Evolutionary conservation across 30 jellyfish, hydroid and myxozoan species (phyloP).

Genomic region (Aurelia sp.): DNA sequence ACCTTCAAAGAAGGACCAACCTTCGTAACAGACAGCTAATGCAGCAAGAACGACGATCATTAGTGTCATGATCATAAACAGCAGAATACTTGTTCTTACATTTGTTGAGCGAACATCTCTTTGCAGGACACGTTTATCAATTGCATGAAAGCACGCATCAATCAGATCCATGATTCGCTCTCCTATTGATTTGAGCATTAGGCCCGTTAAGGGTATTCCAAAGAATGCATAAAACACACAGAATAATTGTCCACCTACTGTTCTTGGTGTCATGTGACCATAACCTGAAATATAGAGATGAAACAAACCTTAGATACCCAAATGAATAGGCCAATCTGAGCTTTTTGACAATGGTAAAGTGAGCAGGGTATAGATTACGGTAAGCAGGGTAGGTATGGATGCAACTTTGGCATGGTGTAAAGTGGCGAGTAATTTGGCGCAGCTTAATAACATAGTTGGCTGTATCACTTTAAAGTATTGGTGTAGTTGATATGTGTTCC

Average conservation of each 20-base stretch:
- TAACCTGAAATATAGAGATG: conserved; percentile 45
- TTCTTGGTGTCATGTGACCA: conserved; percentile 92
- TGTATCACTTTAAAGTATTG: too few relatives aligned
- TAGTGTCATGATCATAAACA: conserved; percentile 64
- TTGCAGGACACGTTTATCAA: conserved; percentile 44
- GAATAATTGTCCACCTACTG: conserved; percentile 89
- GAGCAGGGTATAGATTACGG: too few relatives aligned
- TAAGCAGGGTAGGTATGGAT: too few relatives aligned
- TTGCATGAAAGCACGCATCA: conserved; percentile 62
- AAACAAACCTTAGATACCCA: not conserved
- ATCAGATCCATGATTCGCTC: conserved; percentile 83
- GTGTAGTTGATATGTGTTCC: too few relatives aligned
- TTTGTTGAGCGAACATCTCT: conserved; percentile 78
- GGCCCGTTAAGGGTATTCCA: conserved; percentile 95
- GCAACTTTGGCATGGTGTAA: too few relatives aligned
- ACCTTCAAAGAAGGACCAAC: conserved; percentile 96
- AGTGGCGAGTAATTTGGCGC: too few relatives aligned
- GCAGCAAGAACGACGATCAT: conserved; percentile 80
- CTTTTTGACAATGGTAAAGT: too few relatives aligned
- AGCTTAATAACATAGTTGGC: too few relatives aligned
- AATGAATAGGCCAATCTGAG: not conserved
- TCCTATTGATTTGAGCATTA: conserved; percentile 92
- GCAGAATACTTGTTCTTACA: conserved; percentile 73
- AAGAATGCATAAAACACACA: conserved; percentile 89
- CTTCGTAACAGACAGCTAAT: conserved; percentile 86